A percentile compares a stretch with the other conserved stretches of the same genome.
Conservation (phyloP, 92 coral and sea anemone genomes). For the Muricea muricata region DNA sequence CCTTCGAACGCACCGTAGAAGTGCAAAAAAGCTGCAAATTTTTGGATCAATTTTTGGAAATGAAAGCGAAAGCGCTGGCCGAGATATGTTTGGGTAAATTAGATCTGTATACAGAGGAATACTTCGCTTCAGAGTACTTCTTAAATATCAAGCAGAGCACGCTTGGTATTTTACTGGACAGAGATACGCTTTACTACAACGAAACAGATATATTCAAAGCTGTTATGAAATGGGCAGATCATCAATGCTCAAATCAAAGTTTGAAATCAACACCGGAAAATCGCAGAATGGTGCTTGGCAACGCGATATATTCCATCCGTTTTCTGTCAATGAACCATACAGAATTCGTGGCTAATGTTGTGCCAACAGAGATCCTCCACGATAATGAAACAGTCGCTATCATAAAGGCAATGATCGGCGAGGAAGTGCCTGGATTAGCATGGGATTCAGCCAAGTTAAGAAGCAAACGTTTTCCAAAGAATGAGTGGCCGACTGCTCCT, state of each 20-base stretch:
- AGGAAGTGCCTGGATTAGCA: not conserved
- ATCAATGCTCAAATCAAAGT: not conserved
- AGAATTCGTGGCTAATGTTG: constrained; percentile 65
- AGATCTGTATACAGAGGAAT: not conserved
- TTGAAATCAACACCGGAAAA: not conserved
- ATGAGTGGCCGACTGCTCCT: not conserved
- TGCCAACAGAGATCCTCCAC: constrained; percentile 60
- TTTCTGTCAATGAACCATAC: constrained; percentile 67
- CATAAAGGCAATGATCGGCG: not conserved
- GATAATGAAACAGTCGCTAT: constrained; percentile 52
- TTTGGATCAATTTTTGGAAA: not conserved
- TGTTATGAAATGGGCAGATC: not conserved
- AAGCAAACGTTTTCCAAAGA: not conserved
- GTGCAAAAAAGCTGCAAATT: not conserved
- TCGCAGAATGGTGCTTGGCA: constrained; percentile 48
- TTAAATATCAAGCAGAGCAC: not conserved
- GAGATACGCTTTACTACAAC: not conserved
- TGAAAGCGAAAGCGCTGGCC: not conserved
- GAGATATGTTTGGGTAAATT: not conserved
- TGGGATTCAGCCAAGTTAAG: not conserved
- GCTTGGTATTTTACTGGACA: not conserved
- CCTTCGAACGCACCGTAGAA: not conserved
- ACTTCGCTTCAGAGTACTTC: not conserved
- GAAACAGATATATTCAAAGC: not conserved
- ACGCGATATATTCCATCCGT: constrained; percentile 65